Evolutionary conservation across 2,113 vertebrate genomes (phyloP).

Genomic region (Crotalus horridus): DNA sequence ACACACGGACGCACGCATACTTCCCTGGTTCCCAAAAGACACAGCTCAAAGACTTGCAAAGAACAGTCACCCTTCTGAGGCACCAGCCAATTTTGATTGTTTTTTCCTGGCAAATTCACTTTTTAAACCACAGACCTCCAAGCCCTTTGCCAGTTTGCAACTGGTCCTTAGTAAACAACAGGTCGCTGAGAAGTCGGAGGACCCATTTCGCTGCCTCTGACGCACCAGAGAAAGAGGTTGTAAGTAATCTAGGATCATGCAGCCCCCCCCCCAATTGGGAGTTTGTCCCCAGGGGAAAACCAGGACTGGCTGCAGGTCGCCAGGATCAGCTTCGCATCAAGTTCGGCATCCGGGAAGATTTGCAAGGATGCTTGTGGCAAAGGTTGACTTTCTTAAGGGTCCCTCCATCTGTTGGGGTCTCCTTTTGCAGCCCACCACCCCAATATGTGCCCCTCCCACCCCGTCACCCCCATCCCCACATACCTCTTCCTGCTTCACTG

Average conservation of each 20-base stretch:
- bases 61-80: not conserved
- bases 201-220: not conserved
- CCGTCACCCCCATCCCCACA: not conserved
- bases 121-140: not conserved
- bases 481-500: not conserved
- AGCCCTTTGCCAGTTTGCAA: not conserved
- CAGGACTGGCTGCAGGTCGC: not conserved
- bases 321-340: too few species aligned
- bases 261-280: not conserved
- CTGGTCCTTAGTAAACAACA: not conserved
- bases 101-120: not conserved
- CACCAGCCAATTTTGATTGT: not conserved
- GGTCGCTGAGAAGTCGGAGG: not conserved
- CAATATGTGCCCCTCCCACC: not conserved
- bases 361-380: not conserved
- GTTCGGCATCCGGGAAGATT: not conserved
- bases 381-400: not conserved
- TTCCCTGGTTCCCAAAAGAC: not conserved
- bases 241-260: not conserved
- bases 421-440: not conserved
- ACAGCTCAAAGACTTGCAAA: not conserved
- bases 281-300: not conserved
- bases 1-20: not conserved
- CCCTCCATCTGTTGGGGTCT: not conserved
- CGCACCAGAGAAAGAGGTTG: not conserved